These are phyloP conservation scores for Drosophila leonis DNA, from an alignment of 2,888 invertebrate genomes.

Conservation along the genomic window DNA sequence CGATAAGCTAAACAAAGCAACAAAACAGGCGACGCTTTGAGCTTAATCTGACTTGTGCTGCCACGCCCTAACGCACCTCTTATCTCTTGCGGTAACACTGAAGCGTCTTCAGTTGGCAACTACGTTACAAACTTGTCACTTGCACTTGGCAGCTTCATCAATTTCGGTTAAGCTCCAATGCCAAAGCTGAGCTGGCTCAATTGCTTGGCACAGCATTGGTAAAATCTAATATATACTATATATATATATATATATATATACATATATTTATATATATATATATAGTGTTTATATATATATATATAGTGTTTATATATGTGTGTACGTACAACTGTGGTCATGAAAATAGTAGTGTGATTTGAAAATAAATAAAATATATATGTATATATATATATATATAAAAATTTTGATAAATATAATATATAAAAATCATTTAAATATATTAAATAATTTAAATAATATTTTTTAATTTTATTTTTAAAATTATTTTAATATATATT, in stretches of 20 bases:
- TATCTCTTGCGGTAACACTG: not conserved
- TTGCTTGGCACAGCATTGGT: constrained; percentile 27
- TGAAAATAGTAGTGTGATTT: too few species aligned
- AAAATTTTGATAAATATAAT: too few species aligned
- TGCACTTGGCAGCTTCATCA: constrained; percentile 78
- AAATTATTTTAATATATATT: too few species aligned
- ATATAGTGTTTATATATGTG: too few species aligned
- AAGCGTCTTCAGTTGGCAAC: not conserved
- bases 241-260: constrained; percentile 19
- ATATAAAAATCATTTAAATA: too few species aligned
- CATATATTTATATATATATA: not conserved
- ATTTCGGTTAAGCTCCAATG: constrained; percentile 63
- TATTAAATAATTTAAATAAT: too few species aligned
- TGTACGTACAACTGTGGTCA: too few species aligned
- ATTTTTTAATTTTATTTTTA: too few species aligned
- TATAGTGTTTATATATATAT: too few species aligned
- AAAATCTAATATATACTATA: constrained; percentile 10
- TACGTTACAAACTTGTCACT: constrained; percentile 63
- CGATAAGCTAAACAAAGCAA: constrained; percentile 41
- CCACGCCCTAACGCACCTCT: not conserved
- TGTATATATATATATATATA: too few species aligned
- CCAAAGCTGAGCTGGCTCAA: constrained; percentile 15
- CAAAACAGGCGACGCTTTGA: constrained; percentile 28
- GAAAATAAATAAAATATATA: too few species aligned
- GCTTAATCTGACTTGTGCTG: constrained; percentile 14